A percentile compares a stretch with the other conserved stretches of the same genome.
Evolutionary conservation across 2,113 vertebrate genomes (phyloP).

Genomic region (Cepphus grylle): DNA sequence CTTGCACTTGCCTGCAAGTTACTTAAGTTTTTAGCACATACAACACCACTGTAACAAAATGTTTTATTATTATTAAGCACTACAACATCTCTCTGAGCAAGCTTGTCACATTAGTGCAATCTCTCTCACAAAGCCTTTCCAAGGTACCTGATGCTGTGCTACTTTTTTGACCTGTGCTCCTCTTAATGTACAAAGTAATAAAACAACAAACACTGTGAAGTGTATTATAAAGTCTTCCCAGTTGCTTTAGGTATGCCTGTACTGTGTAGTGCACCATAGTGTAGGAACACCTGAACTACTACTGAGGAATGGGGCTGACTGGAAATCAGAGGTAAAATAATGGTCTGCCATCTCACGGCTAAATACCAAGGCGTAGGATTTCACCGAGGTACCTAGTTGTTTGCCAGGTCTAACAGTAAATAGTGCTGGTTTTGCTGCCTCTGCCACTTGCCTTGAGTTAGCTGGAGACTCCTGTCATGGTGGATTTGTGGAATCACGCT

Average conservation of each 20-base stretch:
- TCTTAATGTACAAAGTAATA: neutral
- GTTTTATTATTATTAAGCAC: neutral
- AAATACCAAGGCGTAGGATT: neutral
- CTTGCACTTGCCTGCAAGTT: neutral
- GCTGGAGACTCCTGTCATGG: neutral
- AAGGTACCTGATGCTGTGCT: neutral
- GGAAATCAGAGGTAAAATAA: neutral
- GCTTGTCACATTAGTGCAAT: neutral
- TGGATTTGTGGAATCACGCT: neutral
- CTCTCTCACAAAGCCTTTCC: neutral
- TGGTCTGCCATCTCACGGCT: neutral
- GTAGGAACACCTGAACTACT: neutral
- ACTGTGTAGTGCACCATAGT: rapidly evolving
- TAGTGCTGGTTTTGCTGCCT: neutral
- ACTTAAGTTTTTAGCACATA: neutral
- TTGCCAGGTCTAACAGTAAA: neutral
- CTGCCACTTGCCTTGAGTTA: neutral
- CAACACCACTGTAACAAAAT: neutral
- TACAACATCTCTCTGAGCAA: neutral
- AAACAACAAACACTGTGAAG: rapidly evolving
- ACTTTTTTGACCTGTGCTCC: neutral
- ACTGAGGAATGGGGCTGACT: neutral
- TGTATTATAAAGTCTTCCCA: neutral
- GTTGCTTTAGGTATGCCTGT: neutral
- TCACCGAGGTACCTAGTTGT: neutral